Evolutionary conservation across 2,797 vertebrate genomes (phyloP).

Genomic region (Bradypodion ventrale): DNA sequence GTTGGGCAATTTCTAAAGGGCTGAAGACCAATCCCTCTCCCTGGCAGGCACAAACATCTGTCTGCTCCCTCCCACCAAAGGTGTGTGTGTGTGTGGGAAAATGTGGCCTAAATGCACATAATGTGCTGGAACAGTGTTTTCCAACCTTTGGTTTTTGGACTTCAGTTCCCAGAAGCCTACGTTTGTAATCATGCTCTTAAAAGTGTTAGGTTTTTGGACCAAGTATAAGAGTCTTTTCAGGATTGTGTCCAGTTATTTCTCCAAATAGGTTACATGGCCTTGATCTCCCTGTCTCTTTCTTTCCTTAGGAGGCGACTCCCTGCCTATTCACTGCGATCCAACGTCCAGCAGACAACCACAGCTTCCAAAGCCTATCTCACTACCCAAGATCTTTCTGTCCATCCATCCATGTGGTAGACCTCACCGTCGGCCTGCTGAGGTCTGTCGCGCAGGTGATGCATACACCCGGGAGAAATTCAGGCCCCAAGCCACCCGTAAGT

Average conservation of each 20-base stretch:
- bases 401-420: constrained; percentile 58
- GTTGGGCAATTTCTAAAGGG: no score
- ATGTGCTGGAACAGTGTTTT: no score
- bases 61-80: no score
- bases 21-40: no score
- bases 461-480: constrained; percentile 85
- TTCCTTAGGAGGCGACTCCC: constrained; percentile 76
- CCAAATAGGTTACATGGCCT: background rate
- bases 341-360: constrained; percentile 54
- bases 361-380: constrained; percentile 25
- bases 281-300: background rate
- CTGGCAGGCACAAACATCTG: no score
- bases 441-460: constrained; percentile 83
- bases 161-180: no score
- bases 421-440: constrained; percentile 80
- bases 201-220: background rate
- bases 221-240: background rate
- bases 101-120: no score
- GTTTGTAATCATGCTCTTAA: background rate
- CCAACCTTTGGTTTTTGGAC: no score
- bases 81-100: no score
- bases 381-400: constrained; percentile 21
- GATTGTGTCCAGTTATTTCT: background rate
- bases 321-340: constrained; percentile 73
- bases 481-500: constrained; percentile 83